Evolutionary conservation across 1,140 invertebrate species (phyloP), one percentile per base, ranked within the genome.

Genomic region (Conus ventricosus): DNA sequence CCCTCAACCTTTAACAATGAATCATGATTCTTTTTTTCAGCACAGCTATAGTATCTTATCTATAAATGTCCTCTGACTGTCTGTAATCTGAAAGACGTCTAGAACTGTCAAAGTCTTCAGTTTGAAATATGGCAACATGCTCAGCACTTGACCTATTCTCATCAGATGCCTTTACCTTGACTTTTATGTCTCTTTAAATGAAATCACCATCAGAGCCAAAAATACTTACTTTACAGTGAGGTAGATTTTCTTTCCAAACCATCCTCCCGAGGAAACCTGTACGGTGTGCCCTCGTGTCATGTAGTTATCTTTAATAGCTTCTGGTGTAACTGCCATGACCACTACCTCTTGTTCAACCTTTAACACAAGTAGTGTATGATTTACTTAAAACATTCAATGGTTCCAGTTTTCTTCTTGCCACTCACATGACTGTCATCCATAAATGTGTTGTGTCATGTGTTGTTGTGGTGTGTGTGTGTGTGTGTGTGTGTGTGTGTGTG

Each of bases 341-440:
- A 84, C 57, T 1, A 84, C 82, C n/a, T 84, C 55, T 84, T 84
- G 82, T 39, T 84, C 82, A 53, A 54, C 82, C 82, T 84, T 55
- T 15, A 84, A 84, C 20, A 60, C 51, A 83, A 15, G 8, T 20
- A 80, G 11, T 60, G 57, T 15, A 60, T 15, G 8, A 15, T 15
- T 60, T 15, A 60, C 57, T 60, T 60, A 15, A 60, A 15, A 15
- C 13, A 57, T n/a, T n/a, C n/a, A n/a, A n/a, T 51, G 78, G 6
- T 17, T 81, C 27, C 39, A 39, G 20, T 51, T 25, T 81, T 81
- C 3, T 39, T 39, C 39, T 39, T 39, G 39, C 39, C 39, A 39
- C 39, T 39, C 39, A 39, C 39, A 39, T 39, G 39, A 39, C 39
- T 39, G 39, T 39, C 39, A 39, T 39, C 39, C 39, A 27, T 11